Evolutionary conservation across 1,140 invertebrate species (phyloP), one percentile per base, ranked within the genome.

Genomic region (Lepidurus apus): DNA sequence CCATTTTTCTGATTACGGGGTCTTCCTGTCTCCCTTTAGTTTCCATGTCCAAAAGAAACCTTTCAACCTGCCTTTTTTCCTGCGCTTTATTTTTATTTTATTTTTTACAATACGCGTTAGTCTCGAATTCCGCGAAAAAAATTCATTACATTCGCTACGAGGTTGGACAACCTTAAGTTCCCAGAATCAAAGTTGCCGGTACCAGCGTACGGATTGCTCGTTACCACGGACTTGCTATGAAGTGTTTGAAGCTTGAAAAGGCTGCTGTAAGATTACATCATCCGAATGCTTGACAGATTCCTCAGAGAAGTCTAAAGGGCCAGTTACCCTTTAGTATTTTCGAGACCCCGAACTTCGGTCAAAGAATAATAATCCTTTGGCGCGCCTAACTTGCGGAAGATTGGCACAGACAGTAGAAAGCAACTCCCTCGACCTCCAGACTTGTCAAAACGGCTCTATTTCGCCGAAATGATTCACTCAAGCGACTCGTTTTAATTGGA

Each of bases 1-100:
- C 53, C 53, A 65, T 65, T 65, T 65, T 65, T 65, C 53, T 65
- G 53, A 65, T 65, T 65, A 65, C 53, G 53, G 53, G 53, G 21
- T 13, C 21, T 21, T 65, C 21, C 21, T 21, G 17, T 65, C 53
- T 65, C 53, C 53, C n/a, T n/a, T 65, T 34, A 2, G 21, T 13
- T 65, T 21, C 53, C 53, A 17, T 3, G 53, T 65, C 21, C 53
- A 65, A 65, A 65, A 65, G 53, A 65, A 34, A 65, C 53, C 53
- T 65, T 65, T 65, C 53, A 65, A 65, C 53, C 53, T 1, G 53
- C 53, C 53, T 65, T 21, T 65, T 13, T 65, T 65, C 21, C 34
- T 4, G 4, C 34, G 34, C 2, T 34, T 34, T 34, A 34, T 0
- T 34, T 34, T 34, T 26, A 1, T 26, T 1, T 26, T 26, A 26